Conservation (phyloP, 2,797 vertebrate genomes). For the Strix occidentalis region DNA sequence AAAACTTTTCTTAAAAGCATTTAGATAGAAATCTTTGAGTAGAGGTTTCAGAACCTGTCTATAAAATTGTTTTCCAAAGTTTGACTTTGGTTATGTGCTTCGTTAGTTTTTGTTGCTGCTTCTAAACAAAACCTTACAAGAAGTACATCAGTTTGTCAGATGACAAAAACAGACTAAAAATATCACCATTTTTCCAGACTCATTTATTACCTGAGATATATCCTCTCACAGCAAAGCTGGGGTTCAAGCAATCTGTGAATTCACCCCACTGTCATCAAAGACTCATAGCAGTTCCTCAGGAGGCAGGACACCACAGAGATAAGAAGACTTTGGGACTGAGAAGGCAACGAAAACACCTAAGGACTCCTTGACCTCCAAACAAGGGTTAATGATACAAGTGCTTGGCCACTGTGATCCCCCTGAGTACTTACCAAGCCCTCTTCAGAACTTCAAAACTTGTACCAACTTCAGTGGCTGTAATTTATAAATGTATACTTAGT, state of each 20-base stretch:
- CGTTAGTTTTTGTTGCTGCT: neutral
- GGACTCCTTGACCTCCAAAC: neutral
- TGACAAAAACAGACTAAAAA: neutral
- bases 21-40: neutral
- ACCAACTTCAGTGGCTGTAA: neutral
- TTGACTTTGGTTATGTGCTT: neutral
- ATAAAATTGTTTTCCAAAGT: neutral
- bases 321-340: neutral
- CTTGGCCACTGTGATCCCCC: neutral
- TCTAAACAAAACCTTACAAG: neutral
- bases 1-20: neutral
- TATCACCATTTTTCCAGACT: neutral
- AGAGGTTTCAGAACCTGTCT: neutral
- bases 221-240: neutral
- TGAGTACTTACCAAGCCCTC: neutral
- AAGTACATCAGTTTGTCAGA: neutral
- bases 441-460: neutral
- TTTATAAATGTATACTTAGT: neutral
- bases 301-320: neutral
- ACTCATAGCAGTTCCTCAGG: neutral
- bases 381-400: neutral
- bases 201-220: neutral
- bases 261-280: neutral
- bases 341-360: neutral
- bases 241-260: neutral